Evolutionary conservation across 1,140 invertebrate species (phyloP).

Genomic region (Zophobas morio): DNA sequence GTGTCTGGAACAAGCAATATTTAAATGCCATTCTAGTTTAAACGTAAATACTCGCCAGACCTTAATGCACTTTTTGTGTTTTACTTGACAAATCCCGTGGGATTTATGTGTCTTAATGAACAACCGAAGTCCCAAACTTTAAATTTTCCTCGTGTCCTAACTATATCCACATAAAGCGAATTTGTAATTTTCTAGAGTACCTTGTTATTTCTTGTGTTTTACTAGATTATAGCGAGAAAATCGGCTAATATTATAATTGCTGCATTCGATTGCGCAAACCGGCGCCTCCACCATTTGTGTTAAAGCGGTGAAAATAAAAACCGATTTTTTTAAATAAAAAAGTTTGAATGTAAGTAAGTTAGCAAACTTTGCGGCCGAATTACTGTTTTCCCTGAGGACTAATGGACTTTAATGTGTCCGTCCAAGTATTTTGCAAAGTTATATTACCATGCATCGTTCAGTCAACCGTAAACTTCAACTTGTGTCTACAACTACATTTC

Average conservation of each 20-base stretch:
- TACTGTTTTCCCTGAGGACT: conserved; percentile 1
- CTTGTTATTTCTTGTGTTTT: conserved; percentile 23
- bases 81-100: not conserved
- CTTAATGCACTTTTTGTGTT: conserved; percentile 39
- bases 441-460: conserved; percentile 10
- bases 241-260: conserved; percentile 9
- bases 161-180: conserved; percentile 27
- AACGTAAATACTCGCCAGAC: conserved; percentile 14
- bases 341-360: no score
- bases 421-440: conserved; percentile 1
- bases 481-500: conserved; percentile 14
- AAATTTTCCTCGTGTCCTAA: conserved; percentile 6
- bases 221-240: not conserved
- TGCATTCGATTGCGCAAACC: not conserved
- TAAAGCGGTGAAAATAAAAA: not conserved
- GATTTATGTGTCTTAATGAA: conserved; percentile 32
- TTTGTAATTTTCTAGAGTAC: conserved; percentile 17
- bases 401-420: conserved; percentile 13
- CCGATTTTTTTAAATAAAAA: not conserved
- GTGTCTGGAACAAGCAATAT: conserved; percentile 29
- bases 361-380: not conserved
- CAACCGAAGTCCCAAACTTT: not conserved
- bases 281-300: not conserved
- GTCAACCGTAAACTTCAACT: conserved; percentile 15
- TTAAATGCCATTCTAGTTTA: conserved; percentile 36